Conservation (phyloP, 2,797 vertebrate species). For the Semaprochilodus insignis region DNA sequence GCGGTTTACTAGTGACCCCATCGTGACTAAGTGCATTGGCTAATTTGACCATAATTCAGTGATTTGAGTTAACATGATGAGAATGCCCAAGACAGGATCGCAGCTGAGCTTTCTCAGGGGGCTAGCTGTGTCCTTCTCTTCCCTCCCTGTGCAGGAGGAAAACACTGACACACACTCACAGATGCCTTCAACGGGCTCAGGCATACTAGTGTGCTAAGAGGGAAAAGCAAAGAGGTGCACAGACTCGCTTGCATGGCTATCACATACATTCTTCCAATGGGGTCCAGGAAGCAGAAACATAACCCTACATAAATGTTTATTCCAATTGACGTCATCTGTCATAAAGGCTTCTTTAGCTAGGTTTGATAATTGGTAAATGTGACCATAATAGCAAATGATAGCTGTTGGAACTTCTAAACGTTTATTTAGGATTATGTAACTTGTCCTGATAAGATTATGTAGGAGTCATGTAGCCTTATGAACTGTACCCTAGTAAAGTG, state of each 20-base stretch:
- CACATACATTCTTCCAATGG: too few relatives aligned
- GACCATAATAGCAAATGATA: too few relatives aligned
- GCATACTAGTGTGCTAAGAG: constrained; percentile 21
- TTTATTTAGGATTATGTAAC: too few relatives aligned
- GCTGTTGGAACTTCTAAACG: too few relatives aligned
- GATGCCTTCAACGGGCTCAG: constrained; percentile 13
- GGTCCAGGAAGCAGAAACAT: too few relatives aligned
- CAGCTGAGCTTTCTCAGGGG: constrained; percentile 84
- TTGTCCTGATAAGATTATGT: too few relatives aligned
- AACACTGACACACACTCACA: constrained; percentile 15
- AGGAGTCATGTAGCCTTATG: too few relatives aligned
- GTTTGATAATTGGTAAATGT: too few relatives aligned
- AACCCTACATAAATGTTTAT: too few relatives aligned
- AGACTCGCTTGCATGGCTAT: neutral
- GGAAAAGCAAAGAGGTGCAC: neutral
- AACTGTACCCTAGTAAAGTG: too few relatives aligned
- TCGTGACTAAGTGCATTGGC: constrained; percentile 41
- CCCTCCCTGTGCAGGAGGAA: constrained; percentile 35
- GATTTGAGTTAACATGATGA: constrained; percentile 82
- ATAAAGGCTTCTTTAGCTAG: too few relatives aligned
- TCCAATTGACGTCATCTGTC: too few relatives aligned
- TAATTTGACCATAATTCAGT: constrained; percentile 72
- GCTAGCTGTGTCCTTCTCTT: constrained; percentile 69
- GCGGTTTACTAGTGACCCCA: constrained; percentile 16
- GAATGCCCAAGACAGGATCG: constrained; percentile 74